Base-by-base conservation (phyloP, 2,797 vertebrate genomes). In the Jordanella pulchra region DNA sequence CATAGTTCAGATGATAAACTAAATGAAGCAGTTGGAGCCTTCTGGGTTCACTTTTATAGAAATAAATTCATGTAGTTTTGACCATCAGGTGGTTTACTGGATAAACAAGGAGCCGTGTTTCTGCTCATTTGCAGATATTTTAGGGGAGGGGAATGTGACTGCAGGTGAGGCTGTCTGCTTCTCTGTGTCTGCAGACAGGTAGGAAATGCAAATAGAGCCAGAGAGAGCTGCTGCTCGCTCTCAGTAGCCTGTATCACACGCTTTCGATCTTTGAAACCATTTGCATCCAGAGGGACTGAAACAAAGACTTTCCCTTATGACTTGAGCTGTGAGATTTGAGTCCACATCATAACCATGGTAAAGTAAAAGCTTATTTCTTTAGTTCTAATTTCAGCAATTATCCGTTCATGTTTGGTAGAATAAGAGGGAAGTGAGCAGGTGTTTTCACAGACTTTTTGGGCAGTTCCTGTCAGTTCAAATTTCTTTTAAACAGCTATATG, bases 171-270 rank as follows among this genome's bases (percentile, higher is more conserved):
- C 78, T 60, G 48, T 61, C 50, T 65, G 48, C 25, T 2, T 65
- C 67, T 48, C 42, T 65, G 50, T 67, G 39, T 32, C 23, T 68
- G 44, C 32, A 58, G 12, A n/a, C 77, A 86, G 79, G 83, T 85
- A 87, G 89, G 81, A 90, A 90, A 94, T 94, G 93, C 91, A 93
- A 93, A 93, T 86, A 25, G 84, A 70, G 21, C 58, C 77, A 75
- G 80, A 76, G 73, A 78, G 71, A 84, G 72, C 79, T 69, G 72
- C 67, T 65, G 70, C 78, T 77, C 65, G 3, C 21, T 58, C 80
- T 78, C 72, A 71, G 67, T 39, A 39, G 35, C 35, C 35, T 73
- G 42, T 75, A 60, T 87, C 70, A 3, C 76, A 71, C 23, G 25
- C 71, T 70, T 61, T 79, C 65, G 73, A 71, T 64, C 71, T 76